Conservation (phyloP, 2,113 vertebrate species). For the Hepsetus odoe region DNA sequence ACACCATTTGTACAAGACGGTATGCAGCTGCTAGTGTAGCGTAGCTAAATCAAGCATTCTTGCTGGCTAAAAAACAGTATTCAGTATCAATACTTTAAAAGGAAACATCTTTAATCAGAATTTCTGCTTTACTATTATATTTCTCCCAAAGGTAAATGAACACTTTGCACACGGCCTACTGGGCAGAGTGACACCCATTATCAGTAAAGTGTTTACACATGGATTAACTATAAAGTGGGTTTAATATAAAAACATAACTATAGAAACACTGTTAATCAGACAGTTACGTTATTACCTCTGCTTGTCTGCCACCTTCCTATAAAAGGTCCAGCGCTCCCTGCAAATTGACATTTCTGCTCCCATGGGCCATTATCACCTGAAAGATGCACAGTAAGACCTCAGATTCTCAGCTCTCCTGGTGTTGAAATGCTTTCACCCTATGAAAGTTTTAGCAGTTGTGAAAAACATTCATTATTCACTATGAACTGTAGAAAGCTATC, state of each 20-base stretch:
- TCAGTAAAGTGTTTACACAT: too few relatives aligned
- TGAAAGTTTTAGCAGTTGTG: background rate
- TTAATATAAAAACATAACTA: too few relatives aligned
- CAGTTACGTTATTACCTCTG: conserved; percentile 75
- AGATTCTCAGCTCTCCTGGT: background rate
- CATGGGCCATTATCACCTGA: conserved; percentile 96
- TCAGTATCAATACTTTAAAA: too few relatives aligned
- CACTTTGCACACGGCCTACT: too few relatives aligned
- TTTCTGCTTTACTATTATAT: too few relatives aligned
- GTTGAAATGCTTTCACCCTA: background rate
- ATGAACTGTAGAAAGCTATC: background rate
- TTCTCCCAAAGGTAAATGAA: too few relatives aligned
- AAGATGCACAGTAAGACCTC: background rate
- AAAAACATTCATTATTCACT: background rate
- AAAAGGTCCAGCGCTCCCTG: conserved; percentile 86
- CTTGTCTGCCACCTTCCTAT: conserved; percentile 85
- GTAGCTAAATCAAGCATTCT: too few relatives aligned
- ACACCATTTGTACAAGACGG: too few relatives aligned
- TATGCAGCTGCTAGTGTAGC: too few relatives aligned
- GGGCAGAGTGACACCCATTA: background rate
- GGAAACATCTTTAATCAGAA: too few relatives aligned
- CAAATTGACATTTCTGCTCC: conserved; percentile 92
- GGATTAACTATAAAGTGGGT: too few relatives aligned
- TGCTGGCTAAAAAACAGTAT: too few relatives aligned
- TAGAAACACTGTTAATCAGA: background rate